Conservation (phyloP, 1,140 invertebrate species). For the Helicoverpa zea region DNA sequence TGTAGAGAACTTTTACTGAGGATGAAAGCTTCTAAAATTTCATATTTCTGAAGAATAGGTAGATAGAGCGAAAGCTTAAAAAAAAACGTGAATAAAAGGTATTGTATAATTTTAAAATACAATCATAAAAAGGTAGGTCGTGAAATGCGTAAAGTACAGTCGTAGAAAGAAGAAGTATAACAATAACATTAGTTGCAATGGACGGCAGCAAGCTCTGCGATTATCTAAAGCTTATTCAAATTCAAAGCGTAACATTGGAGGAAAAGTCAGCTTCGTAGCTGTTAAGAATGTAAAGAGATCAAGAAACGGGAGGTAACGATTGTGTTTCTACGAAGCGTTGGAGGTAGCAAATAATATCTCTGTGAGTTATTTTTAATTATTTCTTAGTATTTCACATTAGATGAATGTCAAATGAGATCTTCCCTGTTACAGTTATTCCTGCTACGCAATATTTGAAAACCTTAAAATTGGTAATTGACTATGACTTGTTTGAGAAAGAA, state of each 20-base stretch:
- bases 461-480: conserved; percentile 54
- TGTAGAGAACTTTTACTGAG: conserved; percentile 30
- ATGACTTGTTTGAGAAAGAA: conserved; percentile 6
- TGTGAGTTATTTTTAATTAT: conserved; percentile 13
- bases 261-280: conserved; percentile 5
- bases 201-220: conserved; percentile 74
- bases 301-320: neutral
- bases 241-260: conserved; percentile 45
- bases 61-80: conserved; percentile 16
- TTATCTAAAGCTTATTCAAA: conserved; percentile 47
- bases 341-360: conserved; percentile 25
- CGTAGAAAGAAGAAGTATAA: conserved; percentile 37
- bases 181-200: conserved; percentile 64
- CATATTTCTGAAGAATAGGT: conserved; percentile 23
- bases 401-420: conserved; percentile 29
- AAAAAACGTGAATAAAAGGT: conserved; percentile 1
- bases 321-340: conserved; percentile 14
- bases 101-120: conserved; percentile 35
- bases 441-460: conserved; percentile 42
- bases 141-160: conserved; percentile 43
- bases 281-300: conserved; percentile 27
- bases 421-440: conserved; percentile 3
- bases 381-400: neutral
- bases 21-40: conserved; percentile 24
- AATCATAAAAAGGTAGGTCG: conserved; percentile 12